phyloP scores from a whole-genome alignment of 1,140 invertebrate genomes.

The Drosophila triauraria region DNA sequence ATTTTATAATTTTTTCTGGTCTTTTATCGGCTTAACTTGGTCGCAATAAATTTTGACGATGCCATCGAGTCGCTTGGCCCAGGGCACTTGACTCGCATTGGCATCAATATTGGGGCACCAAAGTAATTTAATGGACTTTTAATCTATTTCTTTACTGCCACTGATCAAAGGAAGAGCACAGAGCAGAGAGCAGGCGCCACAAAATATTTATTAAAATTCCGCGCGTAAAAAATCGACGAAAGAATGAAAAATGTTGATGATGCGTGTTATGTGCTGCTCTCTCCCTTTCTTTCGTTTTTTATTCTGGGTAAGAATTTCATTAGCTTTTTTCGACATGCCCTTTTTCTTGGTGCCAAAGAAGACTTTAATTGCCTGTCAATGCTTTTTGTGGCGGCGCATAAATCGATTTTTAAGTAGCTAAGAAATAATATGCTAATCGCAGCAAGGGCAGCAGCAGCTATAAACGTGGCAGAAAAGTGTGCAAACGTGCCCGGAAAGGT shows the following conservation, averaged over 20 bases:
- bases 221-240: constrained; percentile 26
- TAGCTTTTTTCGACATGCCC: constrained; percentile 36
- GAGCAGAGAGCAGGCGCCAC: constrained; percentile 22
- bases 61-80: constrained; percentile 33
- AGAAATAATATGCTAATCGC: constrained; percentile 60
- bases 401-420: constrained; percentile 59
- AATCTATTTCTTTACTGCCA: constrained; percentile 70
- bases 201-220: constrained; percentile 71
- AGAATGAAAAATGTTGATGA: constrained; percentile 43
- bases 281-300: not conserved
- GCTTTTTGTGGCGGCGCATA: constrained; percentile 59
- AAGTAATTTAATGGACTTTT: constrained; percentile 78
- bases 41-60: constrained; percentile 66
- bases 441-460: constrained; percentile 11
- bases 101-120: constrained; percentile 64
- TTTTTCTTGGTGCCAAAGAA: constrained; percentile 11
- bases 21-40: constrained; percentile 26
- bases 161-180: constrained; percentile 58
- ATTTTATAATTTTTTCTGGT: constrained; percentile 22
- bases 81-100: constrained; percentile 55
- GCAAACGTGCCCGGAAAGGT: constrained; percentile 43
- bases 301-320: constrained; percentile 54
- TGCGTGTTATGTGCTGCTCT: constrained; percentile 34
- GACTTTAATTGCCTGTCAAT: constrained; percentile 70
- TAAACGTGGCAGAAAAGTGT: constrained; percentile 55